These are phyloP conservation scores for Fragum whitleyi DNA, from an alignment of 2,888 invertebrate species.

Conservation along the genomic window DNA sequence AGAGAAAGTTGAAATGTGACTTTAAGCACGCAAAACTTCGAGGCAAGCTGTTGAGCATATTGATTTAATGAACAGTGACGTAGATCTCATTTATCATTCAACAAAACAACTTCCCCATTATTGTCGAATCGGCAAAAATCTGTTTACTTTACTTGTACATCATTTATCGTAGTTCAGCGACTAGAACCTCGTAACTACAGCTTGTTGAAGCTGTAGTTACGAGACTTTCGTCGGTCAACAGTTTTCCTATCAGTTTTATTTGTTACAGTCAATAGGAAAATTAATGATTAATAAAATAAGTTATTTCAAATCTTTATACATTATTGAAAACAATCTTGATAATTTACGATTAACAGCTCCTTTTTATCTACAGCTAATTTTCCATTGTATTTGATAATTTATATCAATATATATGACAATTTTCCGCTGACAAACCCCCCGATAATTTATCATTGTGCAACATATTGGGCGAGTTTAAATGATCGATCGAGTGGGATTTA, in stretches of 20 bases:
- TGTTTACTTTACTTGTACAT: neutral
- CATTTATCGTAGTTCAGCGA: no score
- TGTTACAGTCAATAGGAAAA: no score
- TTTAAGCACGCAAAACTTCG: neutral
- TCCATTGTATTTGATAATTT: no score
- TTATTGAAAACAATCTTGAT: no score
- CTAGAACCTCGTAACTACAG: no score
- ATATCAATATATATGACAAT: neutral
- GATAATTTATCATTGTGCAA: neutral
- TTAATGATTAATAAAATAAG: no score
- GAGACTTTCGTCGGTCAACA: no score
- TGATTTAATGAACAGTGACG: neutral
- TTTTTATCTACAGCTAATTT: no score
- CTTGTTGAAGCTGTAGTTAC: no score
- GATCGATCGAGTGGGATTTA: neutral
- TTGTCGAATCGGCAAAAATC: neutral
- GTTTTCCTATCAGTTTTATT: no score
- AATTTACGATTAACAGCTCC: no score
- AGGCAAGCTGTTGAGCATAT: neutral
- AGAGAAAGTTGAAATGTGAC: neutral
- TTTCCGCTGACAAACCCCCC: neutral
- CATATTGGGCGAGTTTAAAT: neutral
- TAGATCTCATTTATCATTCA: neutral
- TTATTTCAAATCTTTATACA: no score
- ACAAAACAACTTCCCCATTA: neutral